Evolutionary conservation across 2,797 vertebrate genomes (phyloP).

Genomic region (Monodelphis domestica): DNA sequence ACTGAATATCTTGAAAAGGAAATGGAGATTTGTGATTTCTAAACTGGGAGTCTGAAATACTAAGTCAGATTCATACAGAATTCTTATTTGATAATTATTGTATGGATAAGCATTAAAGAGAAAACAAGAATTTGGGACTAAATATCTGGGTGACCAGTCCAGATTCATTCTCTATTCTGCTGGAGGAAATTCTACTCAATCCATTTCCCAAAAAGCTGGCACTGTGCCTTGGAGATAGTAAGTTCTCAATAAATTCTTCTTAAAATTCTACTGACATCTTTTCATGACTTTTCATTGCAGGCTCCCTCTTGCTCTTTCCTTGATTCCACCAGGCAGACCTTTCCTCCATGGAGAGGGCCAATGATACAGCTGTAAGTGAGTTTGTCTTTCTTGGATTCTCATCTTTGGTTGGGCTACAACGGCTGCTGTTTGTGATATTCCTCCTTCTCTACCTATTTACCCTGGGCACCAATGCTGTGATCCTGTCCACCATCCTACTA

Average conservation of each 20-base stretch:
- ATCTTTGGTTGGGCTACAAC: conserved; percentile 42
- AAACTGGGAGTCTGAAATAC: not conserved
- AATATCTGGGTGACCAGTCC: not conserved
- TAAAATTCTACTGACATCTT: not conserved
- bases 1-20: not conserved
- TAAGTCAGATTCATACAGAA: not conserved
- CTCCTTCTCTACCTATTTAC: conserved; percentile 72
- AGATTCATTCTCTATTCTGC: not conserved
- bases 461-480: conserved; percentile 66
- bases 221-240: not conserved
- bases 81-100: not conserved
- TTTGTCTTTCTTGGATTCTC: conserved; percentile 72
- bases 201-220: not conserved
- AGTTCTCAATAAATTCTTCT: not conserved
- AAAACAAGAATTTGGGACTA: not conserved
- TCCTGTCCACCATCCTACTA: conserved; percentile 64
- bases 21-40: not conserved
- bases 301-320: not conserved
- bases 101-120: not conserved
- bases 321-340: not conserved
- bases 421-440: conserved; percentile 62
- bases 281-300: not conserved
- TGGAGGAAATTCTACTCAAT: not conserved
- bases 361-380: conserved; percentile 59
- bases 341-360: conserved; percentile 40